These are phyloP conservation scores for Tromatobia lineatoria DNA, from an alignment of 2,888 invertebrate genomes.

Conservation along the genomic window DNA sequence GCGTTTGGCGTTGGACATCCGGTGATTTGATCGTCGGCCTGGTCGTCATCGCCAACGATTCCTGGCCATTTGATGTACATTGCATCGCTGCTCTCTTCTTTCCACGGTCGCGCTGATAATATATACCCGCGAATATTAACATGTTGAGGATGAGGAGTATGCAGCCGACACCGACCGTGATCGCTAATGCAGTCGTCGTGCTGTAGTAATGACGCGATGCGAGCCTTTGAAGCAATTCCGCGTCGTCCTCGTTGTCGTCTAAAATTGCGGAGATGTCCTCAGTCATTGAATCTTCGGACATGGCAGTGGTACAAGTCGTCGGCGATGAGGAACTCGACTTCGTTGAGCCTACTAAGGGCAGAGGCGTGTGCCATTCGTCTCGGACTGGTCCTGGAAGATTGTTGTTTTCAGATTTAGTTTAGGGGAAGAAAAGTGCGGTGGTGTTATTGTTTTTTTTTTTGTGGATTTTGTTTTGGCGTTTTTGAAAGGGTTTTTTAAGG, in stretches of 20 bases:
- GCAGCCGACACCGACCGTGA: conserved; percentile 92
- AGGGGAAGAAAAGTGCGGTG: too few relatives aligned
- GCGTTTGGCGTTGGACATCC: conserved; percentile 81
- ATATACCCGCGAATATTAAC: conserved; percentile 92
- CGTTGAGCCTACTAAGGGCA: conserved; percentile 81
- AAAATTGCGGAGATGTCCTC: conserved; percentile 80
- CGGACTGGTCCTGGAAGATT: conserved; percentile 80
- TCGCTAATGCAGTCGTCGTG: conserved; percentile 92
- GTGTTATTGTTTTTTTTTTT: too few relatives aligned
- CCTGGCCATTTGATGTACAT: conserved; percentile 80
- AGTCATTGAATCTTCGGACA: conserved; percentile 75
- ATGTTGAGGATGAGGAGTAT: conserved; percentile 90
- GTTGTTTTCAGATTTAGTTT: not conserved
- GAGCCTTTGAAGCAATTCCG: conserved; percentile 86
- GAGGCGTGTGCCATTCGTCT: conserved; percentile 83
- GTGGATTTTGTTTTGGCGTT: too few relatives aligned
- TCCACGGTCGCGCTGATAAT: conserved; percentile 90
- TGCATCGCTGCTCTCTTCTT: conserved; percentile 82
- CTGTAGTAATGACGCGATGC: conserved; percentile 88
- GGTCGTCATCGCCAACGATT: conserved; percentile 83
- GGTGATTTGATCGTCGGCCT: conserved; percentile 82
- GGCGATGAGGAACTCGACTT: conserved; percentile 78
- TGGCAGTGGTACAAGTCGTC: conserved; percentile 80
- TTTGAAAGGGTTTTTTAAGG: too few relatives aligned
- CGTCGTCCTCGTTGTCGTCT: conserved; percentile 86